Percentiles rank a stretch among this genome's conserved stretches.
phyloP scores from a whole-genome alignment of 2,888 invertebrate genomes.

The Mythimna pallens region DNA sequence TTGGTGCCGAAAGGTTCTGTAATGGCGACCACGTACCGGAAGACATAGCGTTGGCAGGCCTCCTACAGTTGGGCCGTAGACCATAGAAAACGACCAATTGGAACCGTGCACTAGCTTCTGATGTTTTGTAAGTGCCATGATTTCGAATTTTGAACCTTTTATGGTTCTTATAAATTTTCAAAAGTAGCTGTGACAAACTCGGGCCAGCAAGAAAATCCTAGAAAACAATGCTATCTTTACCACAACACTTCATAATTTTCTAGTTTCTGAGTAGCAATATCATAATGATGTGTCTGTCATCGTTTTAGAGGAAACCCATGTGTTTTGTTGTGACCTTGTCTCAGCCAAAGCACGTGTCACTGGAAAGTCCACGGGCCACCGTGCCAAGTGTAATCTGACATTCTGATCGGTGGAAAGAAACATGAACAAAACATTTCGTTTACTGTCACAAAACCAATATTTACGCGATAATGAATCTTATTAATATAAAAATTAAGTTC shows the following conservation, averaged over 20 bases:
- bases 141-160: too few species aligned
- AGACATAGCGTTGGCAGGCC: too few species aligned
- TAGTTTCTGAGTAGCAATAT: conserved; percentile 43
- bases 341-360: conserved; percentile 35
- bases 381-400: conserved; percentile 60
- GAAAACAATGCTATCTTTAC: conserved; percentile 42
- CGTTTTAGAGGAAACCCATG: conserved; percentile 50
- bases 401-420: conserved; percentile 51
- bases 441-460: conserved; percentile 12
- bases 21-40: too few species aligned
- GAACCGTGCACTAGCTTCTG: too few species aligned
- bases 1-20: too few species aligned
- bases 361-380: conserved; percentile 60
- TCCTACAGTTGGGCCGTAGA: too few species aligned
- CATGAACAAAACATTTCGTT: conserved; percentile 35
- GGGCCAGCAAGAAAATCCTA: conserved; percentile 23
- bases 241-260: conserved; percentile 18
- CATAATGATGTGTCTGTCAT: conserved; percentile 52
- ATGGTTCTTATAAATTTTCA: neutral
- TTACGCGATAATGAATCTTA: conserved; percentile 37
- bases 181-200: neutral
- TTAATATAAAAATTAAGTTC: fast-evolving
- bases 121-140: too few species aligned
- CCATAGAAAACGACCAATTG: too few species aligned
- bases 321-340: conserved; percentile 52